Evolutionary conservation across 2,888 invertebrate genomes (phyloP), one percentile per base, ranked within the genome.

Genomic region (Dryocosmus kuriphilus): DNA sequence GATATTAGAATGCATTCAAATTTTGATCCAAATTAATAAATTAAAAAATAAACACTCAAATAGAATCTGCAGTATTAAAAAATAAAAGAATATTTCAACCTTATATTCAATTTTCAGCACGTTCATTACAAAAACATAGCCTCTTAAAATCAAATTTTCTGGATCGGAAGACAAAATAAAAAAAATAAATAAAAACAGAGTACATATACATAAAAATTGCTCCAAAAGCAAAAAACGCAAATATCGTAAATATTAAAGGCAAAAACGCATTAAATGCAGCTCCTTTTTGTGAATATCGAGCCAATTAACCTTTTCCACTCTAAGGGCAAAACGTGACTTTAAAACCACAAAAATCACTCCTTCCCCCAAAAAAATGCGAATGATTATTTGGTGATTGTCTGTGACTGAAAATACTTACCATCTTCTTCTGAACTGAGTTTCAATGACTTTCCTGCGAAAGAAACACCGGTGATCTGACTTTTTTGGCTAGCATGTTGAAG

Each of bases 351-450:
- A 55, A 55, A 55, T n/a, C n/a, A 55, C 51, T 55, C n/a, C 7
- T 55, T 55, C 19, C 9, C n/a, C 6, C n/a, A 55, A 55, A 55
- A 22, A 55, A 55, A 7, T n/a, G n/a, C 7, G 8, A n/a, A 7
- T 55, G 51, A 55, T 22, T 57, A 4, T 57, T 63, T 30, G 1
- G n/a, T 55, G 51, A 55, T 22, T 57, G 4, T 57, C 65, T 30
- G 1, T 41, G 24, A 14, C 51, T 62, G 61, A 77, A 61, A 73
- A 60, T 35, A 61, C 92, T 93, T 92, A 97, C 97, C 98, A 93
- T 98, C 96, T 78, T 94, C 93, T 75, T 94, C 96, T 0, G 94
- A 94, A 90, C 97, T 94, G 86, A 98, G 93, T 92, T 97, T 97
- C 74, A 97, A 91, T 0, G 95, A 95, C 92, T 94, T 94, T 77